Base-by-base conservation (phyloP, 2,888 invertebrate genomes). In the Pheosia gnoma region DNA sequence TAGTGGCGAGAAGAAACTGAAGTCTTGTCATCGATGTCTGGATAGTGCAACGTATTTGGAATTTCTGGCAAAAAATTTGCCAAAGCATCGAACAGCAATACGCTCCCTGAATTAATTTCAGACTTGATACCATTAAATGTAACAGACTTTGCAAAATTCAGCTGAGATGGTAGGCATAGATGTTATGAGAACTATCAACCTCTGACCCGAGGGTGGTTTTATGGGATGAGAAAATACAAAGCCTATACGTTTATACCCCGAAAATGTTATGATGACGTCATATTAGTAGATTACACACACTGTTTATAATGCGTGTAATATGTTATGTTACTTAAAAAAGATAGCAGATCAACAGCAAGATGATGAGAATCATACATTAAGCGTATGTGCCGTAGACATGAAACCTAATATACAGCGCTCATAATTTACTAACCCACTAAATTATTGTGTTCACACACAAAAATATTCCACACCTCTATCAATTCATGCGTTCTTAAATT, bases 391-490 rank as follows among this genome's bases (percentile, higher is more conserved):
- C 47, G 47, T 47, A n/a, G 36, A 53, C 7, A 55, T 55, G 39
- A 13, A 55, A 55, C 13, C n/a, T 55, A 6, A 39, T 55, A 39
- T 8, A 55, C 9, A 55, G 13, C 7, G 6, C 13, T 38, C 39
- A 54, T 38, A 39, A 55, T 37, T 36, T 53, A 37, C 37, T 11
- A 53, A 51, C 51, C 5, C 51, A 2, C 5, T 49, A 38, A 37
- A 4, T 38, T 41, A 5, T 7, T 51, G 7, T 11, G 47, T 57
- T 37, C 37, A 25, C 37, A 45, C 10, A 45, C 57, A 57, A 55
- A 59, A 59, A 59, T 47, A 49, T 57, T 41, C 25, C 25, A 39
- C 52, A 43, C 1, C 39, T 41, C 52, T 41, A 58, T 47, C 59
- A 56, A 59, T 51, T 58, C 45, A 45, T n/a, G 54, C 38, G 38